Percentiles rank a stretch among this genome's conserved stretches.
Evolutionary conservation across 2,888 invertebrate species (phyloP).

Genomic region (Lasius fuliginosus): DNA sequence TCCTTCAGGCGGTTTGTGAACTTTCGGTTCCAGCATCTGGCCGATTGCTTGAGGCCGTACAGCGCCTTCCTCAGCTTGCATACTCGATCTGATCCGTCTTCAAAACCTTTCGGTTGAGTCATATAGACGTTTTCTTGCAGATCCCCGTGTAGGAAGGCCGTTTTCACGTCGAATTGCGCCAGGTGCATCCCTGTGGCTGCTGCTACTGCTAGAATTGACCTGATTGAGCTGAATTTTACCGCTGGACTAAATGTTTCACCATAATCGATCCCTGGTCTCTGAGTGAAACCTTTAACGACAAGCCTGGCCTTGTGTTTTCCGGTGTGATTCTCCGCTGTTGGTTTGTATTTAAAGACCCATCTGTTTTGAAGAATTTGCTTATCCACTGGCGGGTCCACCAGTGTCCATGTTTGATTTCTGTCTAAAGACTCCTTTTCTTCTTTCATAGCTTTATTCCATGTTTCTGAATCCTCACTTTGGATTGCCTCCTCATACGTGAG

Average conservation of each 20-base stretch:
- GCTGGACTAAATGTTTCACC: not conserved
- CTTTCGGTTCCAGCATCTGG: not conserved
- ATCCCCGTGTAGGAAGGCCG: not conserved
- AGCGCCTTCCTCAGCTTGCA: no score
- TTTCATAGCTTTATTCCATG: not conserved
- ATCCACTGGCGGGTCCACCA: not conserved
- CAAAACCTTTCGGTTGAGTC: not conserved
- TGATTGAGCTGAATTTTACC: not conserved
- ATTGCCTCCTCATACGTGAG: not conserved
- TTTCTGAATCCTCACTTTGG: not conserved
- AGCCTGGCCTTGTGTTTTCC: not conserved
- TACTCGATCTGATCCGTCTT: not conserved
- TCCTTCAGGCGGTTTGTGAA: not conserved
- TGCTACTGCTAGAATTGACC: not conserved
- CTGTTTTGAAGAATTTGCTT: not conserved
- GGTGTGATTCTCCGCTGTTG: no score
- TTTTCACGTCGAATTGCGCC: not conserved
- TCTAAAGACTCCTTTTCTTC: not conserved
- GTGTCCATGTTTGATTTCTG: not conserved
- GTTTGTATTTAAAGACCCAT: not conserved
- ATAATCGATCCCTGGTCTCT: not conserved
- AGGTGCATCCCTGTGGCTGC: not conserved
- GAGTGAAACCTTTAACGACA: not conserved
- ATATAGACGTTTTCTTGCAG: not conserved
- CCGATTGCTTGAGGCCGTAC: not conserved